Evolutionary conservation across 2,113 vertebrate species (phyloP).

Genomic region (Mus spicilegus): DNA sequence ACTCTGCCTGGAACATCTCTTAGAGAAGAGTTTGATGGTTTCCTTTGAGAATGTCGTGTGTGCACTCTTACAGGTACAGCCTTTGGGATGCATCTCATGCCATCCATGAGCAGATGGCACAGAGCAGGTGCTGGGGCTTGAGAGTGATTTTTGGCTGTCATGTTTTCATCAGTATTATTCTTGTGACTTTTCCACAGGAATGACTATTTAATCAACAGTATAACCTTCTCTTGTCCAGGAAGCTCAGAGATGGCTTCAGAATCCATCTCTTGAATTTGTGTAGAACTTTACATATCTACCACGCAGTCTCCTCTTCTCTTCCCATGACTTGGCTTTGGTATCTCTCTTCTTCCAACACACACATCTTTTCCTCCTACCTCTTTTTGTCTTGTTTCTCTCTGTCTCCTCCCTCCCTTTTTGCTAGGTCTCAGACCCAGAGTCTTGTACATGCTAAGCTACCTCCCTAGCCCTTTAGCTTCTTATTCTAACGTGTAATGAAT

Average conservation of each 20-base stretch:
- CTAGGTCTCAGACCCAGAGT: not conserved
- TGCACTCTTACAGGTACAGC: not conserved
- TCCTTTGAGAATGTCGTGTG: not conserved
- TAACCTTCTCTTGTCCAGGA: slow-evolving; percentile 32
- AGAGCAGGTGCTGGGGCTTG: not conserved
- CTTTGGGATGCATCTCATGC: not conserved
- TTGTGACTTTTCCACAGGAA: not conserved
- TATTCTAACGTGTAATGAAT: slow-evolving; percentile 15
- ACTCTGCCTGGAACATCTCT: not conserved
- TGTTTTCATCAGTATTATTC: not conserved
- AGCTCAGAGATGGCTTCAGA: slow-evolving; percentile 19
- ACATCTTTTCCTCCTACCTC: not conserved
- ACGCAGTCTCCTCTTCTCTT: not conserved
- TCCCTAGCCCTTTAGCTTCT: not conserved
- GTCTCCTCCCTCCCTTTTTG: not conserved
- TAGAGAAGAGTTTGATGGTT: not conserved
- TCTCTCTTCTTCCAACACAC: not conserved
- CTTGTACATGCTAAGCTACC: not conserved
- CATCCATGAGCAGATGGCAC: not conserved
- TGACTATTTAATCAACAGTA: not conserved
- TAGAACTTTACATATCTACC: not conserved
- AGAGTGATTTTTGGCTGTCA: not conserved
- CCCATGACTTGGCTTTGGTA: not conserved
- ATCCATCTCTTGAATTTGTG: not conserved
- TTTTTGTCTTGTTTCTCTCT: not conserved